Conservation (phyloP, 2,113 vertebrate species). For the Microcebus jonahi region DNA sequence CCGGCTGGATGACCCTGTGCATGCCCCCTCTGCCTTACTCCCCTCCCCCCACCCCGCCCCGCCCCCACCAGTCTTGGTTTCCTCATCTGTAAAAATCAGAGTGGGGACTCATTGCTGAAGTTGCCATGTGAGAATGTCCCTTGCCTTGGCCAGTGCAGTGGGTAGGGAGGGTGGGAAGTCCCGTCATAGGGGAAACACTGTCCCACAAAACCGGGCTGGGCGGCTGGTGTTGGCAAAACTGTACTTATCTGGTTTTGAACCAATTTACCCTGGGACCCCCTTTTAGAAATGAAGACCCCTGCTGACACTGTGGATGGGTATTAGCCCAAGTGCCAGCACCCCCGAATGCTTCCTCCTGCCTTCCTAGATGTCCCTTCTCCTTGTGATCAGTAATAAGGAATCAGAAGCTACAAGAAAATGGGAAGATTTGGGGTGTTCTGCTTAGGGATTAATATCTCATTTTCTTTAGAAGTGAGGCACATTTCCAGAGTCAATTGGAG, state of each 20-base stretch:
- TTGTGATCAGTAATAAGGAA: not conserved
- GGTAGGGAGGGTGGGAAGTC: too few relatives aligned
- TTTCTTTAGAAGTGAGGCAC: not conserved
- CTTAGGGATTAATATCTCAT: not conserved
- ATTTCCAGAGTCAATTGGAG: not conserved
- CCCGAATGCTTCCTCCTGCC: not conserved
- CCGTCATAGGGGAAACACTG: not conserved
- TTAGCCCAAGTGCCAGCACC: not conserved
- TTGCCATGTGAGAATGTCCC: not conserved
- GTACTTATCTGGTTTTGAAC: not conserved
- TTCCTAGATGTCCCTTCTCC: not conserved
- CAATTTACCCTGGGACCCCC: not conserved
- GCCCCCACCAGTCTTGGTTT: not conserved
- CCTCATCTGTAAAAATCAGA: not conserved
- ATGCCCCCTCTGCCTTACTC: not conserved
- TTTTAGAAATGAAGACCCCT: not conserved
- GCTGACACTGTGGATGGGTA: not conserved
- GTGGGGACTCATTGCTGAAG: not conserved
- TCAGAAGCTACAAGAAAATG: not conserved
- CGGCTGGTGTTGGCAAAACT: rapidly evolving
- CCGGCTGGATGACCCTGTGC: not conserved
- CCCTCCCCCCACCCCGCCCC: too few relatives aligned
- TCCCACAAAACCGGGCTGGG: not conserved
- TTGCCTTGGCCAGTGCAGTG: not conserved
- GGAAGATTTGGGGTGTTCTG: not conserved